Conservation (phyloP, 2,888 invertebrate genomes). For the Isotomurus palustris region DNA sequence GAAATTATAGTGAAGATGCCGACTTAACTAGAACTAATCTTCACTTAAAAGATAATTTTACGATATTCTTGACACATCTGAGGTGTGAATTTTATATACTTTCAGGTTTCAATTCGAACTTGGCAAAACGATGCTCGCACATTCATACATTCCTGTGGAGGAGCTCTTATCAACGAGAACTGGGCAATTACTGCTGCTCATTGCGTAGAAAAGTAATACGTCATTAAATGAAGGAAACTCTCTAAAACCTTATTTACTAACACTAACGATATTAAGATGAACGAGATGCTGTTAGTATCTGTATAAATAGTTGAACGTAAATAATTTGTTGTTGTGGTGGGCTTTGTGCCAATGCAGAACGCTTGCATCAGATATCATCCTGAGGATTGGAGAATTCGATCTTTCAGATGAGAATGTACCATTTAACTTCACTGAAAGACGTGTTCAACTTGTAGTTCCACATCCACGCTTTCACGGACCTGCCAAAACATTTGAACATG, state of each 20-base stretch:
- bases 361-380: slow-evolving; percentile 77
- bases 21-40: too few species aligned
- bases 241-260: too few species aligned
- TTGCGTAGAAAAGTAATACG: slow-evolving; percentile 89
- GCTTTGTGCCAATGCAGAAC: too few species aligned
- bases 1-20: too few species aligned
- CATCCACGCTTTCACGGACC: slow-evolving; percentile 71
- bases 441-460: slow-evolving; percentile 86
- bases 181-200: slow-evolving; percentile 95
- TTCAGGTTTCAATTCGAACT: slow-evolving; percentile 80
- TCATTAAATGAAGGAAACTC: too few species aligned
- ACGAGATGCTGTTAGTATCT: too few species aligned
- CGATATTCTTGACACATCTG: too few species aligned
- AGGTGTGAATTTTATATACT: neutral
- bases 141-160: slow-evolving; percentile 78
- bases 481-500: slow-evolving; percentile 81
- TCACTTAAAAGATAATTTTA: too few species aligned
- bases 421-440: slow-evolving; percentile 76
- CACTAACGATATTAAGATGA: too few species aligned
- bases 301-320: too few species aligned
- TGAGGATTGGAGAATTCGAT: slow-evolving; percentile 84
- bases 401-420: slow-evolving; percentile 80
- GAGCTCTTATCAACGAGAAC: slow-evolving; percentile 82
- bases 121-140: slow-evolving; percentile 85
- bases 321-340: too few species aligned